Conservation (phyloP, 1,140 invertebrate genomes). For the Gryllus bimaculatus region DNA sequence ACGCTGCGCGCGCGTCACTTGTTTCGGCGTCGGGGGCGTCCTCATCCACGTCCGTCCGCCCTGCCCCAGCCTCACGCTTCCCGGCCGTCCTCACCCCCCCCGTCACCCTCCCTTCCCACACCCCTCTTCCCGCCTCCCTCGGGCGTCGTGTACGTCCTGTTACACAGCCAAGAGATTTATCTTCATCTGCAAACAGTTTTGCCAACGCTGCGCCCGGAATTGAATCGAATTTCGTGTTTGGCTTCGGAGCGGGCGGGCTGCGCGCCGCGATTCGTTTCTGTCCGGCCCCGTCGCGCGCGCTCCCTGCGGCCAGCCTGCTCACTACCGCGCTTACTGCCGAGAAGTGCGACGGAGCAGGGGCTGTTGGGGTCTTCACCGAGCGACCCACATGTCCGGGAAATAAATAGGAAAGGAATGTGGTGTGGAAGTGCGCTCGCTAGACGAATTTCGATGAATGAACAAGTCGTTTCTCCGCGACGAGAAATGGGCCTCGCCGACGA, state of each 20-base stretch:
- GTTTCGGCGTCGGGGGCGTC: neutral
- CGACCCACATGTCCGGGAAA: neutral
- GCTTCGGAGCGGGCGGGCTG: neutral
- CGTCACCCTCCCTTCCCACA: too few species aligned
- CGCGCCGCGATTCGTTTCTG: neutral
- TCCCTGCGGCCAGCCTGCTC: neutral
- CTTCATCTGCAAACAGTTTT: slow-evolving; percentile 4
- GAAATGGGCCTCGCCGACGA: too few species aligned
- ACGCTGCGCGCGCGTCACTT: neutral
- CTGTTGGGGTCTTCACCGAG: neutral
- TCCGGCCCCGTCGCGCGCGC: neutral
- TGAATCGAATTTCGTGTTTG: slow-evolving; percentile 1
- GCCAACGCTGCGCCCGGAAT: neutral
- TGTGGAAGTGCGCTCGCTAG: neutral
- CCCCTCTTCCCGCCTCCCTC: neutral
- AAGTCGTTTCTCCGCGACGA: too few species aligned
- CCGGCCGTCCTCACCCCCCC: neutral
- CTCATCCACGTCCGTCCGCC: neutral
- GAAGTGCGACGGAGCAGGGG: neutral
- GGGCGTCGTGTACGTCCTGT: neutral
- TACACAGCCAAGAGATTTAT: neutral
- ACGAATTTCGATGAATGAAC: neutral
- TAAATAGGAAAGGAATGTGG: neutral
- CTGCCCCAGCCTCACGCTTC: neutral
- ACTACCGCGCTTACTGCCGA: neutral